Evolutionary conservation across 2,888 invertebrate genomes (phyloP).

Genomic region (Philonicus albiceps): DNA sequence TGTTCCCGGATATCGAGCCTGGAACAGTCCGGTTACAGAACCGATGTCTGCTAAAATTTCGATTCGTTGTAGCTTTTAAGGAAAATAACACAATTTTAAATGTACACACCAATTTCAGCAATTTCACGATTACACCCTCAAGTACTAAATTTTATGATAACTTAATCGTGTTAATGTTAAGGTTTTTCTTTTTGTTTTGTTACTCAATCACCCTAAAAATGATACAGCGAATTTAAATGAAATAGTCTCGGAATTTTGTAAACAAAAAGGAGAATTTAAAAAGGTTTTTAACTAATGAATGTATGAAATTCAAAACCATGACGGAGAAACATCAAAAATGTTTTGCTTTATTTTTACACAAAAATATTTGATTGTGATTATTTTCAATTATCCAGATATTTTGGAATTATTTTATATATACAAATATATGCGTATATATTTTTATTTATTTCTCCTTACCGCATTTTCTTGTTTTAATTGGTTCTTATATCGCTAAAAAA

Average conservation of each 20-base stretch:
- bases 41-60: constrained; percentile 52
- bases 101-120: too few species aligned
- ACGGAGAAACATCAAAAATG: neutral
- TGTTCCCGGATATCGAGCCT: constrained; percentile 66
- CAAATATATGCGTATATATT: neutral
- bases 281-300: neutral
- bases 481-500: neutral
- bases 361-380: neutral
- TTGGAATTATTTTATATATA: neutral
- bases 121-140: too few species aligned
- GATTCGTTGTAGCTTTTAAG: too few species aligned
- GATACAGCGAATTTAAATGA: too few species aligned
- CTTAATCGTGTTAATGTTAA: too few species aligned
- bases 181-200: too few species aligned
- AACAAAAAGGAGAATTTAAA: too few species aligned
- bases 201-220: too few species aligned
- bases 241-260: too few species aligned
- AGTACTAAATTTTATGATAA: too few species aligned
- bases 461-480: neutral
- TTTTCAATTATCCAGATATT: neutral
- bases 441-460: neutral
- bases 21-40: constrained; percentile 62
- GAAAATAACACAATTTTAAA: too few species aligned
- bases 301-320: neutral
- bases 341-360: neutral